Percentiles rank a stretch among this genome's conserved stretches.
Conservation (phyloP, 2,113 vertebrate species). For the Acanthisitta chloris region DNA sequence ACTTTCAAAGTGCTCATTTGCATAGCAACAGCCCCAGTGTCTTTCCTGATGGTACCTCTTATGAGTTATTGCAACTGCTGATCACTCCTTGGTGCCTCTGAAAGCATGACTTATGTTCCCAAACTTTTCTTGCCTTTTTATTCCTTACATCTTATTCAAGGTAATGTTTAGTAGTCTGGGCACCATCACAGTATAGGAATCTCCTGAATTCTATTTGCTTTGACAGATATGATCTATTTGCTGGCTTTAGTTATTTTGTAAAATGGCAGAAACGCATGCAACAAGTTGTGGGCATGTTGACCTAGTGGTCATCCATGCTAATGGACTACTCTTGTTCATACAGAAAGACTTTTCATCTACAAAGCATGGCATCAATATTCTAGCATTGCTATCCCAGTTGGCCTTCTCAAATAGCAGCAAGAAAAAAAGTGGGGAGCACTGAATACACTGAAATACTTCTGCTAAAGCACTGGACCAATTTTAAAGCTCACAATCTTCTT, state of each 20-base stretch:
- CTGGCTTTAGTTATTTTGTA: background rate
- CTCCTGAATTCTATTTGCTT: background rate
- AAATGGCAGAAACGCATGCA: background rate
- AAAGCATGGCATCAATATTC: background rate
- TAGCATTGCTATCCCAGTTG: background rate
- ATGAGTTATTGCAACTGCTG: background rate
- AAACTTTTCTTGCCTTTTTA: background rate
- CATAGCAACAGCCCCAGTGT: background rate
- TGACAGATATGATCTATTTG: background rate
- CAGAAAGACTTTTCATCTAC: background rate
- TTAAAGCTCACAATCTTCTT: background rate
- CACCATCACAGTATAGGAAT: background rate
- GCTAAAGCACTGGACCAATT: background rate
- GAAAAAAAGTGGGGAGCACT: background rate
- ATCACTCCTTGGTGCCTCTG: background rate
- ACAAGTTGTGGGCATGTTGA: background rate
- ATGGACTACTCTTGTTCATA: background rate
- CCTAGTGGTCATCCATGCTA: background rate
- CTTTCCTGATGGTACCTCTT: background rate
- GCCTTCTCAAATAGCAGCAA: background rate
- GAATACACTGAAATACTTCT: background rate
- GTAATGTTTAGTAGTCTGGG: background rate
- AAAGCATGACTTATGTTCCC: background rate
- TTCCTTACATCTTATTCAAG: background rate
- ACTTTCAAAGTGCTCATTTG: background rate